Base-by-base conservation (phyloP, 2,888 invertebrate genomes). In the Neoascia interrupta region DNA sequence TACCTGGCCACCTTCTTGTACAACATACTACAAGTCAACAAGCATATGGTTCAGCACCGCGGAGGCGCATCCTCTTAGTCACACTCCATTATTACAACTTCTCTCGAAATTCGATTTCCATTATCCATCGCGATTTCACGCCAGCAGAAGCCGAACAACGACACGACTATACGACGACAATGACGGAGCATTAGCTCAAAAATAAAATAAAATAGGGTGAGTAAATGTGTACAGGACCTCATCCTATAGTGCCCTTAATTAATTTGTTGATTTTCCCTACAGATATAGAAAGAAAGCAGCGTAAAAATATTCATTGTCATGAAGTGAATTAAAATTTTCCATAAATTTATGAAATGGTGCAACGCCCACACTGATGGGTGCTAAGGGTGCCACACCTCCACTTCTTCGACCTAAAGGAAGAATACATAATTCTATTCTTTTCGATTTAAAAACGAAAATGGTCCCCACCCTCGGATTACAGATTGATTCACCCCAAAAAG, bases 241-340 rank as follows among this genome's bases (percentile, higher is more conserved):
- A 26, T 39, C 41, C 31, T 15, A n/a, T n/a, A 13, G 43, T 43
- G 26, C 63, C 51, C 58, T 63, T 64, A 76, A 70, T 76, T 76
- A 76, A 76, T 76, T 76, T 76, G 75, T 76, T 76, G 75, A 70
- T 76, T 70, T 18, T 26, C 56, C 31, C 45, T 58, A n/a, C 53
- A 31, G 74, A 75, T 75, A 69, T 31, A 31, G 21, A 19, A 26
- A 26, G 39, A 36, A 43, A 21, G 47, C 28, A 54, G 45, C 72
- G 66, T 58, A 49, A 79, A 79, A 60, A 79, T 79, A 79, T 79
- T 79, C 76, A 79, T 73, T 79, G 76, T 79, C 76, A 79, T 79
- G 72, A 64, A 79, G 41, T 79, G 76, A 79, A 79, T 79, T 79
- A 72, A 73, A 72, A 53, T 64, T 75, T 58, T 72, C 58, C 51